These are phyloP conservation scores for Mechanitis messenoides DNA, from an alignment of 2,888 invertebrate species.

Conservation along the genomic window DNA sequence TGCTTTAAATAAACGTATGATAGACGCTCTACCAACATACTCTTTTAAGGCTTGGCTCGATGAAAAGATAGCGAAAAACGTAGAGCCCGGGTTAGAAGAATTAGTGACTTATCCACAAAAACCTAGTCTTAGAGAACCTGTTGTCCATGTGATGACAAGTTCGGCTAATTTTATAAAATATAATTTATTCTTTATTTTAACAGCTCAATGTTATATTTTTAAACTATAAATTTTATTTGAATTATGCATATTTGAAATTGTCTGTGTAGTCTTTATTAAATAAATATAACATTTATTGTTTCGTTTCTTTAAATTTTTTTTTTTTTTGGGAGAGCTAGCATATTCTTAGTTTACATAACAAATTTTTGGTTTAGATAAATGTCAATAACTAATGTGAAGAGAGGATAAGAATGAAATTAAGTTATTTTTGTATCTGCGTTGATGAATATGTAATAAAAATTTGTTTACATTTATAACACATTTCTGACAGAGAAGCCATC, in stretches of 20 bases:
- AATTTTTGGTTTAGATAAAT: no score
- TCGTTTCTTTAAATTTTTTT: not conserved
- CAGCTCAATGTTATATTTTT: slow-evolving; percentile 1
- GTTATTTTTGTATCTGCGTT: no score
- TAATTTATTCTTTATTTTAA: slow-evolving; percentile 10
- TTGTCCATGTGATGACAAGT: slow-evolving; percentile 36
- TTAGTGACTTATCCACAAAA: slow-evolving; percentile 47
- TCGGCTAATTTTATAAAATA: slow-evolving; percentile 14
- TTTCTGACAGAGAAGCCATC: no score
- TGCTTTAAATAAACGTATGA: slow-evolving; percentile 54
- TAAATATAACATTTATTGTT: not conserved
- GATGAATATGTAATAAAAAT: no score
- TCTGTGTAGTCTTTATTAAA: not conserved
- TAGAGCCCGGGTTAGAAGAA: slow-evolving; percentile 38
- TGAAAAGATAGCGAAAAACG: slow-evolving; percentile 56
- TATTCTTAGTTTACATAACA: no score
- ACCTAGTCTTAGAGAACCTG: slow-evolving; percentile 34
- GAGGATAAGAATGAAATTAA: no score
- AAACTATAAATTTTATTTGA: not conserved
- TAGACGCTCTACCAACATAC: slow-evolving; percentile 52
- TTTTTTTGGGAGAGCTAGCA: no score
- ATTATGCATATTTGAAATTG: not conserved
- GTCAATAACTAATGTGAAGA: no score
- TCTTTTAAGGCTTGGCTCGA: slow-evolving; percentile 62
- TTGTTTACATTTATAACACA: no score